phyloP scores from a whole-genome alignment of 2,113 vertebrate genomes.

The Maccullochella peelii region DNA sequence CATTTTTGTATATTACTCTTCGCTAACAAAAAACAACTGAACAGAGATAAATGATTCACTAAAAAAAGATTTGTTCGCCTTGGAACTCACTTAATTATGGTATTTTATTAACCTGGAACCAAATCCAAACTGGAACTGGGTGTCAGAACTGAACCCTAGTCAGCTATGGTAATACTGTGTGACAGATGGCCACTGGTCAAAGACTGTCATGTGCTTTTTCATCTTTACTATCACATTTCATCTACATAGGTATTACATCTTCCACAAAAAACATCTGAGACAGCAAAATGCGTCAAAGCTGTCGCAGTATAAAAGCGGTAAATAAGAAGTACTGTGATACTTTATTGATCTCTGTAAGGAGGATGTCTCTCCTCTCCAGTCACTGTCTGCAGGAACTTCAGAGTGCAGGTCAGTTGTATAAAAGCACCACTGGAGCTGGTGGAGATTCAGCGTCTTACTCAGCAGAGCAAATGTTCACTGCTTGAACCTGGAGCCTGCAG shows the following conservation, averaged over 20 bases:
- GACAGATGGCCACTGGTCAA: neutral
- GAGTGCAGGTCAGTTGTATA: constrained; percentile 5
- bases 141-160: neutral
- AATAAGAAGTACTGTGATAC: constrained; percentile 12
- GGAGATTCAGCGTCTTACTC: constrained; percentile 3
- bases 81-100: neutral
- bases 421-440: constrained; percentile 20
- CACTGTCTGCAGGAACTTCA: constrained; percentile 14
- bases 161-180: neutral
- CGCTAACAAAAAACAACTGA: no score
- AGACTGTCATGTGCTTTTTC: neutral
- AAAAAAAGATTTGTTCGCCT: neutral
- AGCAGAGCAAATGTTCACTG: neutral
- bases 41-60: no score
- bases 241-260: neutral
- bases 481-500: constrained; percentile 10
- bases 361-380: neutral
- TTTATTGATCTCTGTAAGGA: constrained; percentile 32
- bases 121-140: neutral
- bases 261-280: neutral
- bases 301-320: neutral
- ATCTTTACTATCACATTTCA: constrained; percentile 6
- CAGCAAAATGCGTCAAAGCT: neutral
- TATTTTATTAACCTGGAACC: neutral
- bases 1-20: no score